Evolutionary conservation across 2,113 vertebrate species (phyloP).

Genomic region (Cricetomys ansorgei): DNA sequence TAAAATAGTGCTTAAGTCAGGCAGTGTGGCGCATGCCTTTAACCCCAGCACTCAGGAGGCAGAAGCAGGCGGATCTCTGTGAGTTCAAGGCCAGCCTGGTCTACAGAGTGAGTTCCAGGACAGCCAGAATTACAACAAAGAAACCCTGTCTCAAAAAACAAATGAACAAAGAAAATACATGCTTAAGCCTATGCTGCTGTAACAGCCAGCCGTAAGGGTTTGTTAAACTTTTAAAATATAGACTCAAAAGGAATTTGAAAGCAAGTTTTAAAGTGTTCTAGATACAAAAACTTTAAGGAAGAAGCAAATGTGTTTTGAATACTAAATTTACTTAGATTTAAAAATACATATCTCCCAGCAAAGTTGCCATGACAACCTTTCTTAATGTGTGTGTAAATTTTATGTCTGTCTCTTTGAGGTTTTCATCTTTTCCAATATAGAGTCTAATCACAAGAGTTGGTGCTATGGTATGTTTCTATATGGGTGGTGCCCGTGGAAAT

Average conservation of each 20-base stretch:
- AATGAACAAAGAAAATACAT: no score
- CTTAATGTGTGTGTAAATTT: slow-evolving; percentile 83
- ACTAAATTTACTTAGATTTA: slow-evolving; percentile 87
- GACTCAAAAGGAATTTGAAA: slow-evolving; percentile 77
- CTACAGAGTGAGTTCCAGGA: no score
- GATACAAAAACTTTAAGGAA: slow-evolving; percentile 81
- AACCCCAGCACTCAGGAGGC: no score
- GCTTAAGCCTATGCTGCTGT: slow-evolving; percentile 29
- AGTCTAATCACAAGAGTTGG: slow-evolving; percentile 69
- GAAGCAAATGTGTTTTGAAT: slow-evolving; percentile 86
- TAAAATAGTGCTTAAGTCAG: no score
- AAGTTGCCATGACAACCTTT: slow-evolving; percentile 88
- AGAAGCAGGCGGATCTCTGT: no score
- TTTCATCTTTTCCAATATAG: slow-evolving; percentile 79
- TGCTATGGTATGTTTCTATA: slow-evolving; percentile 73
- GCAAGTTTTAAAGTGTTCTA: slow-evolving; percentile 72
- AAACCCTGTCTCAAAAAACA: no score
- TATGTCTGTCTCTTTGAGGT: slow-evolving; percentile 78
- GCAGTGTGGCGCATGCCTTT: no score
- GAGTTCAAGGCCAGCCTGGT: no score
- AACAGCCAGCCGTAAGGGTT: slow-evolving; percentile 25
- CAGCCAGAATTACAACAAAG: no score
- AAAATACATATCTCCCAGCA: slow-evolving; percentile 88
- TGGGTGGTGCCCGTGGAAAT: slow-evolving; percentile 64
- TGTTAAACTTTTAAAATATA: slow-evolving; percentile 61